phyloP scores from a whole-genome alignment of 1,140 invertebrate species.

The Pogonomyrmex barbatus region DNA sequence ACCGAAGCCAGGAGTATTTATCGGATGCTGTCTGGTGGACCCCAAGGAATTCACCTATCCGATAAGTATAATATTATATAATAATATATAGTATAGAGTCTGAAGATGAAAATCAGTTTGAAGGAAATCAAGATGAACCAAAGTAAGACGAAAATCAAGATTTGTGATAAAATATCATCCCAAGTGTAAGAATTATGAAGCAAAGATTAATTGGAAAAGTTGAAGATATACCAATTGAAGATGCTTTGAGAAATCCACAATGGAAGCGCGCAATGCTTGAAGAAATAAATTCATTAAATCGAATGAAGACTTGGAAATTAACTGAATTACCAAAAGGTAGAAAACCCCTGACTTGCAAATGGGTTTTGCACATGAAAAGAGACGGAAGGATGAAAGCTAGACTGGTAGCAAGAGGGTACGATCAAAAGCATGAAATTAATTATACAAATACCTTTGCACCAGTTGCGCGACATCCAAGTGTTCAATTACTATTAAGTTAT shows the following conservation, averaged over 20 bases:
- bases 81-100: too few relatives aligned
- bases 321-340: not conserved
- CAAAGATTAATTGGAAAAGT: slow-evolving; percentile 29
- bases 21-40: too few relatives aligned
- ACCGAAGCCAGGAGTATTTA: too few relatives aligned
- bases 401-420: slow-evolving; percentile 14
- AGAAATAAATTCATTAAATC: not conserved
- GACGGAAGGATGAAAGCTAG: slow-evolving; percentile 1
- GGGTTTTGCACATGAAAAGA: not conserved
- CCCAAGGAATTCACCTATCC: too few relatives aligned
- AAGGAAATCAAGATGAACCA: too few relatives aligned
- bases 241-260: not conserved
- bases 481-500: not conserved
- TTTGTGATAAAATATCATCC: not conserved
- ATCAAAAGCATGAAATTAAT: not conserved
- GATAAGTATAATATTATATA: too few relatives aligned
- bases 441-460: not conserved
- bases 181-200: not conserved
- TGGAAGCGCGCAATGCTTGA: slow-evolving; percentile 19
- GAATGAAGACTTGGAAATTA: not conserved
- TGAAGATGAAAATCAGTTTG: not conserved
- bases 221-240: not conserved
- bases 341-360: not conserved
- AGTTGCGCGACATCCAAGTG: not conserved
- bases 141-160: too few relatives aligned